Evolutionary conservation across 2,113 vertebrate species (phyloP), one percentile per base, ranked within the genome.

Genomic region (Chaetura pelagica): DNA sequence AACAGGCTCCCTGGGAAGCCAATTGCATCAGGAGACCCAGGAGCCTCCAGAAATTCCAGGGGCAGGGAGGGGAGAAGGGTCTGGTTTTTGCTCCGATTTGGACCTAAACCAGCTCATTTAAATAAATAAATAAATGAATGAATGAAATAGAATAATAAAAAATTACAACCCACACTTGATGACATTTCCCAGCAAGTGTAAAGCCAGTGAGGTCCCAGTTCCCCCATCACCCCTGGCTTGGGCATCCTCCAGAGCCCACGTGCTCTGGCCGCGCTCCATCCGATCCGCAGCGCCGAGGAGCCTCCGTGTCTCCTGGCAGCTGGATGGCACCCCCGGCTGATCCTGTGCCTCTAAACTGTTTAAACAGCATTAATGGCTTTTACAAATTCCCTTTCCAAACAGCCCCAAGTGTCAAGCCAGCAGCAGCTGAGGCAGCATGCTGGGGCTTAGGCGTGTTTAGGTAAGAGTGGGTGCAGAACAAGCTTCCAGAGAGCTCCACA

Each of bases 311-410:
- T 84, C 58, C 95, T 93, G 96, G 94, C 96, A 95, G 94, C 90
- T 92, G 92, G 48, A 68, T 52, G 61, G 40, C 90, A 94, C 93
- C 93, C 80, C 91, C 2, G 61, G 90, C 54, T 96, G 90, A 90
- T 92, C 94, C 96, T 93, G 93, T 86, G 95, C 83, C 92, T 95
- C 92, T 95, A 84, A 94, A 93, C 94, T 96, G 96, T 97, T 92
- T 97, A 97, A 97, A 95, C 91, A 96, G 97, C 29, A 82, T 92
- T 95, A 97, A 93, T 92, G 55, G 77, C 93, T 96, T 95, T 95
- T 95, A 94, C 94, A 97, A 90, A 93, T 95, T 94, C 93, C 18
- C 93, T 96, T 94, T 97, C 91, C 71, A 91, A 97, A 96, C 93
- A 96, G 89, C 74, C 69, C 3, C 73, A 83, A 95, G 96, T 90